Evolutionary conservation across 2,113 vertebrate species (phyloP), one percentile per base, ranked within the genome.

Genomic region (Numida meleagris): DNA sequence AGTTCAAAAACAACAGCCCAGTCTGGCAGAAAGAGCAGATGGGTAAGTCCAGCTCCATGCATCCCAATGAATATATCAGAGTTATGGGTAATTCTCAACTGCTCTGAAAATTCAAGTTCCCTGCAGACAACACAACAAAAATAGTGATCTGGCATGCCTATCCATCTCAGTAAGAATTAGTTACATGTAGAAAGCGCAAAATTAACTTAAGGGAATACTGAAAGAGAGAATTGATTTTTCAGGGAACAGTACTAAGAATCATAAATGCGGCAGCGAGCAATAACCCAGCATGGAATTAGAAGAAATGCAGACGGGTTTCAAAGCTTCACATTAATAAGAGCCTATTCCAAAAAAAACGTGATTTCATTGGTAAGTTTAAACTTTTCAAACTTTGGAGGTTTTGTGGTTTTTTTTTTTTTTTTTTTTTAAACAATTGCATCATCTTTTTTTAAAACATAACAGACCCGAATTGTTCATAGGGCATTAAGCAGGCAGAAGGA

Each of bases 51-150:
- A 9, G 99, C 99, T 88, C 99, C 99, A 0, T 99, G 99, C 96
- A 99, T 99, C 70, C 99, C 99, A n/a, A 99, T 99, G 94, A 99
- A 99, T 95, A 99, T 98, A 96, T 99, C 99, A 4, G 99, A 99
- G 98, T 99, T 99, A 95, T 99, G 98, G 7, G 99, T 99, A 94
- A 99, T 98, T 87, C 94, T 98, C 88, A 99, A 38, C 53, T 99
- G 99, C 92, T 99, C 98, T 24, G 98, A 97, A 98, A 99, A 99
- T 24, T 98, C 97, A 76, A 99, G 98, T 66, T 99, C 98, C 95
- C 99, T 99, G 94, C 43, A 89, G 75, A 90, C 24, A 88, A 46
- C 40, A 94, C 18, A 88, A 79, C 17, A 59, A 4, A 82, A 57
- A 67, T 13, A 29, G 80, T 66, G 72, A 81, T 61, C 19, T 53